Evolutionary conservation across 2,888 invertebrate genomes (phyloP).

Genomic region (Himalopsyche kuldschensis): DNA sequence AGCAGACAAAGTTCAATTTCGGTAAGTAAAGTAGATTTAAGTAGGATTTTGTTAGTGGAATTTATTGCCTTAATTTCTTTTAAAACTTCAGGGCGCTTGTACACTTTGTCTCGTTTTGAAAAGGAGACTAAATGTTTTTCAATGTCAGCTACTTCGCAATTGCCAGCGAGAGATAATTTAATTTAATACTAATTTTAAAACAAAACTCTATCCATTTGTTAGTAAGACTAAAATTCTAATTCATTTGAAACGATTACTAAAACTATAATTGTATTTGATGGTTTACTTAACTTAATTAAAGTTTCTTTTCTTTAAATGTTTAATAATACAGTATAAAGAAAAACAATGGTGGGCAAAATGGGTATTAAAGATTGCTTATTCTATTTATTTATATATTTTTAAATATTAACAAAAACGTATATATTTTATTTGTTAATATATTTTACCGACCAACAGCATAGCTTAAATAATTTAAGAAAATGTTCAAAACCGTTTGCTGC

Average conservation of each 20-base stretch:
- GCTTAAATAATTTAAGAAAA: too few relatives aligned
- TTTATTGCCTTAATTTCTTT: conserved; percentile 31
- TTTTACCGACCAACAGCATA: too few relatives aligned
- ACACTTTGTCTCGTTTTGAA: not conserved
- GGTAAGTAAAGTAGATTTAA: not conserved
- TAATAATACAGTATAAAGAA: too few relatives aligned
- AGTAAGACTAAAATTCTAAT: too few relatives aligned
- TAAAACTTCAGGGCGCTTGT: conserved; percentile 10
- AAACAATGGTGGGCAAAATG: too few relatives aligned
- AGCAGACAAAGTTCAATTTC: not conserved
- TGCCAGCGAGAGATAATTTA: not conserved
- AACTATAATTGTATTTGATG: not conserved
- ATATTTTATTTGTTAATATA: too few relatives aligned
- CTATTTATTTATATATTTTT: too few relatives aligned
- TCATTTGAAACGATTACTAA: not conserved
- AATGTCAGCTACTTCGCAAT: conserved; percentile 13
- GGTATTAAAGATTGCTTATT: too few relatives aligned
- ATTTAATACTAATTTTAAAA: not conserved
- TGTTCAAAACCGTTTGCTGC: too few relatives aligned
- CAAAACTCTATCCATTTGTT: not conserved
- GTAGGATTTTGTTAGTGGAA: conserved; percentile 21
- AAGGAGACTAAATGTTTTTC: conserved; percentile 15
- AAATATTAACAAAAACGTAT: too few relatives aligned
- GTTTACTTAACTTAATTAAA: too few relatives aligned
- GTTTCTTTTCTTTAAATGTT: too few relatives aligned